Evolutionary conservation across 2,888 invertebrate genomes (phyloP).

Genomic region (Noctua comes): DNA sequence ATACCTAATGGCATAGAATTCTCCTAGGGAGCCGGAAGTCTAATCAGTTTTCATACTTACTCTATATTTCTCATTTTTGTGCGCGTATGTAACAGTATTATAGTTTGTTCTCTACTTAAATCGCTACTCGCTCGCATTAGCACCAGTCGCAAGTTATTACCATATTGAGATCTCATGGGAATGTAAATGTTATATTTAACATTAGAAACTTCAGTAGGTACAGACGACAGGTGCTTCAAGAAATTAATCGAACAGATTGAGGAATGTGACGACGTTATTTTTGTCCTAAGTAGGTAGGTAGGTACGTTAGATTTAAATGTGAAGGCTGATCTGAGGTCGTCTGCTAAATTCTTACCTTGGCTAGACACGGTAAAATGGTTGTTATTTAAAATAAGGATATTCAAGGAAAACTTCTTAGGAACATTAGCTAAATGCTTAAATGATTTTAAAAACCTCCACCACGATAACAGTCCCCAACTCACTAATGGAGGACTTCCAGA

Average conservation of each 20-base stretch:
- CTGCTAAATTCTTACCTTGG: background rate
- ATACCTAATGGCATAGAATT: background rate
- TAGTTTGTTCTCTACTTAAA: background rate
- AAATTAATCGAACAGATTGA: conserved; percentile 11
- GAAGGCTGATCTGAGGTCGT: conserved; percentile 15
- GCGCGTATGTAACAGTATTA: background rate
- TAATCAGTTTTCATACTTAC: background rate
- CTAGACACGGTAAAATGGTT: no score
- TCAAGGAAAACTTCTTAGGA: background rate
- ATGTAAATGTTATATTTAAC: conserved; percentile 46
- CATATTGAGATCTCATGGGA: conserved; percentile 51
- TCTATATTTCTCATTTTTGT: background rate
- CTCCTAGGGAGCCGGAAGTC: no score
- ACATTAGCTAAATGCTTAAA: background rate
- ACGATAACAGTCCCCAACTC: background rate
- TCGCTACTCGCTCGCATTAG: conserved; percentile 14
- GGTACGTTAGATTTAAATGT: background rate
- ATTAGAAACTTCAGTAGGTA: conserved; percentile 44
- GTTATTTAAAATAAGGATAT: background rate
- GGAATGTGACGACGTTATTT: background rate
- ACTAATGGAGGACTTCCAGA: background rate
- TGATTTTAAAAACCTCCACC: no score
- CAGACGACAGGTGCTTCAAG: conserved; percentile 13
- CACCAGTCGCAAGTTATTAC: conserved; percentile 8
- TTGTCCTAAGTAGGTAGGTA: background rate